These are phyloP conservation scores for Lineus longissimus DNA, from an alignment of 1,140 invertebrate genomes.

Conservation along the genomic window DNA sequence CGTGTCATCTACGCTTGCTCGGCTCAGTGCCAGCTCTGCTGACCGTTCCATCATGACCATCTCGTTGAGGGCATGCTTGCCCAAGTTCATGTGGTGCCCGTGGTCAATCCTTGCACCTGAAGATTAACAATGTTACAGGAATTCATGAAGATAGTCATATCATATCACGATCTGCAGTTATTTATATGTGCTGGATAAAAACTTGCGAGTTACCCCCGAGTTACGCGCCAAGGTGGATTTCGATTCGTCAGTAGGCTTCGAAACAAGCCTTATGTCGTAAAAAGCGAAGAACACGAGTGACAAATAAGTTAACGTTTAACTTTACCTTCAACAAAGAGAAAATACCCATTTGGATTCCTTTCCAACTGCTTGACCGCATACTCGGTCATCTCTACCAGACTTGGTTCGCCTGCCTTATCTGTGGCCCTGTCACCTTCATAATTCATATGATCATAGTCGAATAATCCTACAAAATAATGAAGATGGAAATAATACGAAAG, in stretches of 20 bases:
- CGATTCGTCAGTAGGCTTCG: no score
- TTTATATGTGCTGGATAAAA: no score
- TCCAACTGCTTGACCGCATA: slow-evolving; percentile 76
- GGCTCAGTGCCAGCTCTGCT: slow-evolving; percentile 62
- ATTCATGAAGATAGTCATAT: no score
- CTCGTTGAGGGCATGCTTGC: slow-evolving; percentile 74
- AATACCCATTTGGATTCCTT: slow-evolving; percentile 78
- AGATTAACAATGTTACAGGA: no score
- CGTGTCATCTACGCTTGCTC: slow-evolving; percentile 66
- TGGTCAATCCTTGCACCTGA: slow-evolving; percentile 69
- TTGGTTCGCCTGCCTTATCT: slow-evolving; percentile 52
- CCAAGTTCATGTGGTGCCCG: slow-evolving; percentile 78
- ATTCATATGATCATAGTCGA: slow-evolving; percentile 72
- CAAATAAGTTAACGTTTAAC: no score
- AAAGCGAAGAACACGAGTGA: no score
- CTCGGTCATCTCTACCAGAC: slow-evolving; percentile 79
- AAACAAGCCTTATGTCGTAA: no score
- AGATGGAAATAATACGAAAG: background rate
- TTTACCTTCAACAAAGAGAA: slow-evolving; percentile 88
- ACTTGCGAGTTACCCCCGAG: no score
- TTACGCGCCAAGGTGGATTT: no score
- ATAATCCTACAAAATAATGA: slow-evolving; percentile 55
- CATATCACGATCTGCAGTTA: no score
- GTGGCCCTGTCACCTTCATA: slow-evolving; percentile 69
- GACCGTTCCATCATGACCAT: slow-evolving; percentile 69